Evolutionary conservation across 1,140 invertebrate species (phyloP).

Genomic region (Reticulitermes speratus): DNA sequence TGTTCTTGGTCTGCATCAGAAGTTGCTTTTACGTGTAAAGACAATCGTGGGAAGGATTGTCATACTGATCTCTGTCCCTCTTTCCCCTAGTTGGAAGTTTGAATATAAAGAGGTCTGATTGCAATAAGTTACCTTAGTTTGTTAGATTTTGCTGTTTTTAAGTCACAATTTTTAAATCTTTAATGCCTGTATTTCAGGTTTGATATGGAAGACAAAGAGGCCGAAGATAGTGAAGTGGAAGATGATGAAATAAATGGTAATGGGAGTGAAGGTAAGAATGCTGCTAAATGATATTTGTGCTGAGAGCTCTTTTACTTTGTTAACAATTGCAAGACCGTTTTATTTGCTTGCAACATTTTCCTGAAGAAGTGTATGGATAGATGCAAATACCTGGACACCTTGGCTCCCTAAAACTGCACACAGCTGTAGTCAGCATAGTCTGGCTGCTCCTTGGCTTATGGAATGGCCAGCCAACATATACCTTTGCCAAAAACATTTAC

Average conservation of each 20-base stretch:
- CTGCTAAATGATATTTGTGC: not conserved
- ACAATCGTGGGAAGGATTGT: no score
- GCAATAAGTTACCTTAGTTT: not conserved
- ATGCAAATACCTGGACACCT: no score
- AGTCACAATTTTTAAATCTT: no score
- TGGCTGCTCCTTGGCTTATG: no score
- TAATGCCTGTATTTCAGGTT: conserved; percentile 18
- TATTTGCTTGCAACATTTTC: no score
- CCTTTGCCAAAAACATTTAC: no score
- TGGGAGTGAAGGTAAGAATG: conserved; percentile 42
- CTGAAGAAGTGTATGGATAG: no score
- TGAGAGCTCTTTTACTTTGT: not conserved
- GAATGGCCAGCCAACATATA: no score
- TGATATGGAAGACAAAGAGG: conserved; percentile 38
- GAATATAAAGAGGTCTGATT: not conserved
- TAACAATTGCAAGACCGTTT: not conserved
- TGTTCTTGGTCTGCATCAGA: no score
- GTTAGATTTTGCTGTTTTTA: not conserved
- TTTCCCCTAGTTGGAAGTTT: not conserved
- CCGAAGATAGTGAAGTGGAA: conserved; percentile 42
- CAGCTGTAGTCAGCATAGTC: no score
- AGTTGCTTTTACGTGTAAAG: no score
- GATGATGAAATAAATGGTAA: conserved; percentile 70
- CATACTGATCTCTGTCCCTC: not conserved
- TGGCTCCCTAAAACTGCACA: no score